phyloP scores from a whole-genome alignment of 2,113 vertebrate species.

The Ivindomyrus marchei region DNA sequence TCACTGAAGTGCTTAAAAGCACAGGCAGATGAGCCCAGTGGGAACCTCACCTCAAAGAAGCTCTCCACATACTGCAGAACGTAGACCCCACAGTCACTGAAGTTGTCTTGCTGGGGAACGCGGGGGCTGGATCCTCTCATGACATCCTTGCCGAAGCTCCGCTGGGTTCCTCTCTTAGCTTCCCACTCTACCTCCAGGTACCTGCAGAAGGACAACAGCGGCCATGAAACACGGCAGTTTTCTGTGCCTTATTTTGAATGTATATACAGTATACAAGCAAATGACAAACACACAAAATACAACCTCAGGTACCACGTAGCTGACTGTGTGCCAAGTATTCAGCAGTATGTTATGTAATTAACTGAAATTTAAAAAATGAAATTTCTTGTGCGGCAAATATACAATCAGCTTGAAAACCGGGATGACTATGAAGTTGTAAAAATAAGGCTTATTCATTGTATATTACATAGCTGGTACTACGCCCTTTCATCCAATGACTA shows the following conservation, averaged over 20 bases:
- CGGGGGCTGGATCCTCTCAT: constrained; percentile 95
- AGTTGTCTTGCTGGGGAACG: constrained; percentile 97
- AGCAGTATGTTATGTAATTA: background rate
- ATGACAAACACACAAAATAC: background rate
- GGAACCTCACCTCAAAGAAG: constrained; percentile 84
- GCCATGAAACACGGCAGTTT: background rate
- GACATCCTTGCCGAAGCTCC: constrained; percentile 89
- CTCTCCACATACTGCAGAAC: constrained; percentile 96
- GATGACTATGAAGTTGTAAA: background rate
- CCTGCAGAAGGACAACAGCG: constrained; percentile 46
- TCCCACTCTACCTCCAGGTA: constrained; percentile 98
- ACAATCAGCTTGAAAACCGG: background rate
- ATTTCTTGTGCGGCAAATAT: background rate
- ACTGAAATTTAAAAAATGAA: background rate
- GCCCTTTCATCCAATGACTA: background rate
- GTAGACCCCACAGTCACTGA: constrained; percentile 95
- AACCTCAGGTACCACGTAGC: background rate
- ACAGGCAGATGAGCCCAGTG: background rate
- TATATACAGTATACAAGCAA: background rate
- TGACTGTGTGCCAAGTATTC: background rate
- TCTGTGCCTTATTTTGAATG: background rate
- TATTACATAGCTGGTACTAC: background rate
- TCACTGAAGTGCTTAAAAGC: background rate
- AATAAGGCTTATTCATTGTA: background rate
- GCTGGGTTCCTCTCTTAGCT: constrained; percentile 76